Conservation (phyloP, 1,140 invertebrate genomes). For the Eurytemora carolleeae region DNA sequence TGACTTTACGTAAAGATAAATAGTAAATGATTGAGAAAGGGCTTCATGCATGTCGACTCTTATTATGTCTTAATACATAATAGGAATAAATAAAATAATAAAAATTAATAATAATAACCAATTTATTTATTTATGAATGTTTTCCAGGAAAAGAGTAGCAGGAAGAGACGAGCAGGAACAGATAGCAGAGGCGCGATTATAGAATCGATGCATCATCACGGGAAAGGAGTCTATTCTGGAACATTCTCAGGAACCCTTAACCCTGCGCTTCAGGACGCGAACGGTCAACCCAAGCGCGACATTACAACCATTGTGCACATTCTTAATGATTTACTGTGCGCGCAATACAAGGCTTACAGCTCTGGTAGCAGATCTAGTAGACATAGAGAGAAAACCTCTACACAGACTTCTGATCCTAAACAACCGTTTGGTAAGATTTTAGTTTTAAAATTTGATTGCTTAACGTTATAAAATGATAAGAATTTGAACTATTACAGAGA, state of each 20-base stretch:
- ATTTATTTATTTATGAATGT: too few species aligned
- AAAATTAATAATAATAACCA: too few species aligned
- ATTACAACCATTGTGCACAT: slow-evolving; percentile 89
- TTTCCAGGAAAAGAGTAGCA: too few species aligned
- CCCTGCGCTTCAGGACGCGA: slow-evolving; percentile 73
- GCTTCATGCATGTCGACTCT: too few species aligned
- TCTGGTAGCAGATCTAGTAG: slow-evolving; percentile 8
- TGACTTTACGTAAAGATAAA: too few species aligned
- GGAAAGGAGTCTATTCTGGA: slow-evolving; percentile 49
- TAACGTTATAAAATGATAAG: neutral
- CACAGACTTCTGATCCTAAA: neutral
- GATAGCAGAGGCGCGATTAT: slow-evolving; percentile 50
- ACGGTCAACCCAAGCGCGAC: slow-evolving; percentile 68
- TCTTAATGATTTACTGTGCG: slow-evolving; percentile 73
- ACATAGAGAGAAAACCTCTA: neutral
- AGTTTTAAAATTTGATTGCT: slow-evolving; percentile 1
- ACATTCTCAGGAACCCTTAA: slow-evolving; percentile 59
- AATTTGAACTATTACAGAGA: neutral
- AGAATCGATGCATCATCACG: slow-evolving; percentile 77
- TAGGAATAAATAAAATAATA: too few species aligned
- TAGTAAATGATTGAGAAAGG: too few species aligned
- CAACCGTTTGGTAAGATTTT: neutral
- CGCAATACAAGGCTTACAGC: slow-evolving; percentile 28
- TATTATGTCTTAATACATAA: too few species aligned
- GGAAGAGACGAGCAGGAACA: too few species aligned